Evolutionary conservation across 2,888 invertebrate genomes (phyloP), one percentile per base, ranked within the genome.

Genomic region (Pelosia muscerda): DNA sequence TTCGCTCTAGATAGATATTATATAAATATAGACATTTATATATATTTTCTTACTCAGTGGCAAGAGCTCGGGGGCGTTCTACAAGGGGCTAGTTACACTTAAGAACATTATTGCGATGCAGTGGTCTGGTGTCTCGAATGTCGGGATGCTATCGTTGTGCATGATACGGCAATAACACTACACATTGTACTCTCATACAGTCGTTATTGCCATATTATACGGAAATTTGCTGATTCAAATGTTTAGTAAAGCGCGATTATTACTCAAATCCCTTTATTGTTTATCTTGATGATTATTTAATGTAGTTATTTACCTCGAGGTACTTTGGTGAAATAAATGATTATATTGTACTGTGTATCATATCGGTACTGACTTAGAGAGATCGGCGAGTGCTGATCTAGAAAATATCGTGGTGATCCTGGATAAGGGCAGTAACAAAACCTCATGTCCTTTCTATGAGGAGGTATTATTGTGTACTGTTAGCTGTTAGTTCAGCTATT

Each of bases 41-140:
- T 58, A 70, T 71, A 68, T 75, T 80, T 74, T 81, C 69, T 66
- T 77, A 71, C 70, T 67, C 65, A 65, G 66, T 64, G 71, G 75
- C 74, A 76, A 77, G 75, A 75, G 73, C 77, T 76, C 73, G 76
- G 78, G 71, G 77, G 81, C 71, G 73, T 66, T 75, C 74, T 83
- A 76, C 81, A 83, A 82, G 84, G 84, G 72, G 84, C 80, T 82
- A 85, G 85, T 88, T 83, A 86, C 84, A 89, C 86, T 90, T 88
- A 86, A 88, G 86, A 85, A 86, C 85, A 87, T 90, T 91, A 92
- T 88, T 86, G 84, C 85, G 75, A 84, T 89, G 84, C 86, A 83
- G 81, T 82, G 84, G 77, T 79, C 75, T 77, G 57, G 66, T 66
- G 83, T 83, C 83, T 82, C 79, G 81, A 77, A 79, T 81, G 83